Evolutionary conservation across 2,888 invertebrate species (phyloP).

Genomic region (Micropterix aruncella): DNA sequence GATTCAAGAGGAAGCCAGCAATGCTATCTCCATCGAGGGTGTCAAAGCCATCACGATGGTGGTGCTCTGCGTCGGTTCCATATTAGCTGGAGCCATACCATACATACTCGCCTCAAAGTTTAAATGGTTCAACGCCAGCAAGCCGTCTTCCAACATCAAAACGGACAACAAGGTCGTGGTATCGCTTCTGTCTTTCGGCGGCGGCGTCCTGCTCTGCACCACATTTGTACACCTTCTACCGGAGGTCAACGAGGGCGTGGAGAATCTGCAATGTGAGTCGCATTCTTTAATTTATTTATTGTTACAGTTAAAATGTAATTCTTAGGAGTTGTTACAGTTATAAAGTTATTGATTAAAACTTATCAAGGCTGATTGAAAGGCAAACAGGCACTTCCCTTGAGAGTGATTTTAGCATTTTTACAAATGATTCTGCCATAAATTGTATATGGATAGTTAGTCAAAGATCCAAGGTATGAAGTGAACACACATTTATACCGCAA

Average conservation of each 20-base stretch:
- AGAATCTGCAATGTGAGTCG: slow-evolving; percentile 41
- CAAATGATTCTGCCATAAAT: too few species aligned
- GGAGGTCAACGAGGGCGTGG: slow-evolving; percentile 57
- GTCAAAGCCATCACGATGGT: slow-evolving; percentile 72
- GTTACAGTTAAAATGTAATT: too few species aligned
- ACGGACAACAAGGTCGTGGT: slow-evolving; percentile 38
- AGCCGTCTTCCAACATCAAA: slow-evolving; percentile 20
- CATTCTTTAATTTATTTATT: too few species aligned
- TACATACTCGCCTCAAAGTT: slow-evolving; percentile 52
- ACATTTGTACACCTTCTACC: slow-evolving; percentile 72
- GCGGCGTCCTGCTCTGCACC: slow-evolving; percentile 71
- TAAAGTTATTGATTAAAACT: too few species aligned
- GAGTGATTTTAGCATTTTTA: too few species aligned
- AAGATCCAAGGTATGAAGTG: too few species aligned
- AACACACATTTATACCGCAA: too few species aligned
- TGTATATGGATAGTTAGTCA: too few species aligned
- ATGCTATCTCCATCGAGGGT: not conserved
- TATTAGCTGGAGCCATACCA: slow-evolving; percentile 61
- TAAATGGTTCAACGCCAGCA: slow-evolving; percentile 41
- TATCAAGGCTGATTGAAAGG: too few species aligned
- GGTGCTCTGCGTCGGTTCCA: slow-evolving; percentile 60
- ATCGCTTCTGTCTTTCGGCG: slow-evolving; percentile 63
- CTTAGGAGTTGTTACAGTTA: too few species aligned
- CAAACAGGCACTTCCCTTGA: too few species aligned
- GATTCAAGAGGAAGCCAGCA: too few species aligned